These are phyloP conservation scores for Mustelus asterias DNA, from an alignment of 2,113 vertebrate genomes.

Conservation along the genomic window DNA sequence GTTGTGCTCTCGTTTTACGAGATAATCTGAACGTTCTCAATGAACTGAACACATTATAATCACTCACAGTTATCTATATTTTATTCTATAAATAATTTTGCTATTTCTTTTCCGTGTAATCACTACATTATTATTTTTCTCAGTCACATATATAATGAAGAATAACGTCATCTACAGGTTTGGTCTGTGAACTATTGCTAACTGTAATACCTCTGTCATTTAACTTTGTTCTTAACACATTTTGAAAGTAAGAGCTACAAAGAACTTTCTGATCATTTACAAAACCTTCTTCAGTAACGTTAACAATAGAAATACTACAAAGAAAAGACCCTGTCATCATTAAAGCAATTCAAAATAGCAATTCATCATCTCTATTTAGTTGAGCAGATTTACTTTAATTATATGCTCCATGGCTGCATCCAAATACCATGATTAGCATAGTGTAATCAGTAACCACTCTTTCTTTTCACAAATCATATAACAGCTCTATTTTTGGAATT, in stretches of 20 bases:
- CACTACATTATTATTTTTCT: neutral
- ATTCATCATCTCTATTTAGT: neutral
- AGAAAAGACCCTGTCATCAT: neutral
- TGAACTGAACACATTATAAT: neutral
- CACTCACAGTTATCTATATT: neutral
- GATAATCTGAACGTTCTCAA: neutral
- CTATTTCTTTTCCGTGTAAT: neutral
- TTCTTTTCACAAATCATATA: neutral
- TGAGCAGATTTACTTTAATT: constrained; percentile 6
- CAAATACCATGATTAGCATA: constrained; percentile 11
- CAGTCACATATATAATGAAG: neutral
- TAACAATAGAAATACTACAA: constrained; percentile 7
- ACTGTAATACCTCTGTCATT: neutral
- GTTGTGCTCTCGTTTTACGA: neutral
- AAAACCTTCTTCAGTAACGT: neutral
- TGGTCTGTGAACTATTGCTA: neutral
- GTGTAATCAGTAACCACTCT: neutral
- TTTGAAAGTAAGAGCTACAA: neutral
- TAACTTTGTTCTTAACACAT: neutral
- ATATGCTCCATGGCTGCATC: neutral
- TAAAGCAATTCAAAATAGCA: neutral
- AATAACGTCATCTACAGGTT: neutral
- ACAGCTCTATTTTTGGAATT: constrained; percentile 12
- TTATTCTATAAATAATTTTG: neutral
- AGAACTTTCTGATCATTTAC: neutral